phyloP scores from a whole-genome alignment of 2,888 invertebrate species.

The Opisthograptis luteolata region DNA sequence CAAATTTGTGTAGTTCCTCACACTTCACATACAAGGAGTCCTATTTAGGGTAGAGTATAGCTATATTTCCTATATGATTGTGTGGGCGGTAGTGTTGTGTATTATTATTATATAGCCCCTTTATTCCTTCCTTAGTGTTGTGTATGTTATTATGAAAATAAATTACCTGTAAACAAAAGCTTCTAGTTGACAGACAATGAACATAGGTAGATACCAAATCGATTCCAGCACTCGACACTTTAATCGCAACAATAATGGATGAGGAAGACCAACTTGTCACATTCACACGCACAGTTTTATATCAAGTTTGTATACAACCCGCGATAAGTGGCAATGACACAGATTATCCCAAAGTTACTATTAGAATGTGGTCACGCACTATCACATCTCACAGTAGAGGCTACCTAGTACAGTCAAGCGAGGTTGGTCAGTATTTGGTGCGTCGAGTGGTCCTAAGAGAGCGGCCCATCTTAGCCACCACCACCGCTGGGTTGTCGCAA shows the following conservation, averaged over 20 bases:
- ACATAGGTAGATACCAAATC: conserved; percentile 6
- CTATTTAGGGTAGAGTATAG: too few species aligned
- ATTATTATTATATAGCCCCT: too few species aligned
- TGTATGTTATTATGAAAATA: too few species aligned
- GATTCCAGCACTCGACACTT: conserved; percentile 14
- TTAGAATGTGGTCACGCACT: conserved; percentile 2
- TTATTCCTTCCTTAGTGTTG: too few species aligned
- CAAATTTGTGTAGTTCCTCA: too few species aligned
- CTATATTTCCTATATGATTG: too few species aligned
- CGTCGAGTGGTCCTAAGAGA: conserved; percentile 40
- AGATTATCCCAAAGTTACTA: conserved; percentile 1
- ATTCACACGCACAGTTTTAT: conserved; percentile 3
- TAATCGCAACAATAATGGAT: conserved; percentile 15
- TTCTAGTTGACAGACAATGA: not conserved
- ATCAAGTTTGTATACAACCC: not conserved
- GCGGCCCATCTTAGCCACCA: conserved; percentile 37
- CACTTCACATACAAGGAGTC: too few species aligned
- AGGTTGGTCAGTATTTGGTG: conserved; percentile 45
- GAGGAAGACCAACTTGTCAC: conserved; percentile 11
- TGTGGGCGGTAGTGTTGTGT: too few species aligned
- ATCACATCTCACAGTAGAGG: conserved; percentile 15
- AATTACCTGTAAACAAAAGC: too few species aligned
- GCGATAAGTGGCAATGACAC: too few species aligned
- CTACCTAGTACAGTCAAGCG: conserved; percentile 39
- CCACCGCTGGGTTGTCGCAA: conserved; percentile 46